Base-by-base conservation (phyloP, 30 jellyfish, hydroid and myxozoan species). In the Chironex yamaguchii region DNA sequence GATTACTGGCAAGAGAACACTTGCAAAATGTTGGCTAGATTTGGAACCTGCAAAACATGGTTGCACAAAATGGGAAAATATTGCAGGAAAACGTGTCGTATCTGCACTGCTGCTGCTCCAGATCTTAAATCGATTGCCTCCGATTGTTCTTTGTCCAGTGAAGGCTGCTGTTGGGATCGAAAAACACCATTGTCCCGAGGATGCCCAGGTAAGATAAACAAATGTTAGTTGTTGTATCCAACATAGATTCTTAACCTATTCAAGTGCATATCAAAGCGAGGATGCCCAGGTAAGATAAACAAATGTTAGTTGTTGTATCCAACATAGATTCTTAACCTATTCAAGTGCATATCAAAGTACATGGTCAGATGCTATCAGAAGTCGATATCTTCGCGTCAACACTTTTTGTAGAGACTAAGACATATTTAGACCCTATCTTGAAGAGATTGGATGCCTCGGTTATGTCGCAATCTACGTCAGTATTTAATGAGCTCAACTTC, bases 101-200 rank as follows among this genome's bases (percentile, higher is more conserved):
- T 51, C 1, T 88, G 96, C 34, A 53, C 82, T 6, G 1, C 49
- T 20, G 35, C 42, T 26, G 85, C 70, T 1, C 96, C 96, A 11
- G 48, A 71, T 6, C 51, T 88, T 35, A 14, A 36, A 0, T 58
- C 52, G 1, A 65, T 88, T 3, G 74, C 58, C 23, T 90, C 96
- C 17, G 28, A 11, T 6, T 88, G 96, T 52, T 23, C 80, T 11
- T 3, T 42, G 58, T 80, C 89, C 21, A 62, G 31, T 13, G 89
- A 24, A 4, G 95, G 95, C 3, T 85, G 95, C 76, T 85, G 96
- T 58, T 88, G 96, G 96, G 96, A 88, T 35, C 50, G 69, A 22
- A 62, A 36, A 72, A 88, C 89, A 30, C 92, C 96, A 11, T 22
- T 79, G 52, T 36, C 34, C 76, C 53, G 79, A 42, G 96, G 96